Evolutionary conservation across 2,888 invertebrate genomes (phyloP).

Genomic region (Cataglyphis albicans): DNA sequence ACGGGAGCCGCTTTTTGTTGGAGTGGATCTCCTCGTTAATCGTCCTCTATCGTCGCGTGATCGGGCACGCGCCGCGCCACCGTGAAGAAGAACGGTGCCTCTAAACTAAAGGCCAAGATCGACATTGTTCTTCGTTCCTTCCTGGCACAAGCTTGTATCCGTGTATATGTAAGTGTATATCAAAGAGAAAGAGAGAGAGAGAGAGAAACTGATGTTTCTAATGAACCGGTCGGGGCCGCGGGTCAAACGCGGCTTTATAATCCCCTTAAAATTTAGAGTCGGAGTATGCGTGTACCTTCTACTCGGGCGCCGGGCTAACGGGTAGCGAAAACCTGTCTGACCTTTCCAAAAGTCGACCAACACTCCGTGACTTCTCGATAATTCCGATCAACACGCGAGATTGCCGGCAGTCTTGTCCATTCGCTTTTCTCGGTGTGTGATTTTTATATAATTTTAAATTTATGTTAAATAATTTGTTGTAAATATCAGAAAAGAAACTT

Average conservation of each 20-base stretch:
- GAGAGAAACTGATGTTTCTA: slow-evolving; percentile 38
- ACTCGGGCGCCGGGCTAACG: slow-evolving; percentile 63
- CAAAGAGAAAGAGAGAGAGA: not conserved
- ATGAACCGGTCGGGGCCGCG: slow-evolving; percentile 65
- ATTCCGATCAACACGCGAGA: slow-evolving; percentile 76
- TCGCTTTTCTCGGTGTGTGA: not conserved
- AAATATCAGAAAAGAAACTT: not conserved
- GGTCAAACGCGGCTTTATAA: slow-evolving; percentile 65
- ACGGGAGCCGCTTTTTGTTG: slow-evolving; percentile 41
- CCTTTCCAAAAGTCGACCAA: slow-evolving; percentile 67
- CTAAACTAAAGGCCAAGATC: slow-evolving; percentile 17
- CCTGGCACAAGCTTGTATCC: not conserved
- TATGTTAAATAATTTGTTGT: not conserved
- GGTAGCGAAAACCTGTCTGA: slow-evolving; percentile 66
- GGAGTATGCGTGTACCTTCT: slow-evolving; percentile 31
- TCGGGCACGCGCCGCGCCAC: slow-evolving; percentile 64
- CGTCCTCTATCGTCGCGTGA: slow-evolving; percentile 62
- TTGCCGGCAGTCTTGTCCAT: slow-evolving; percentile 68
- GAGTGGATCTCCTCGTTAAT: slow-evolving; percentile 44
- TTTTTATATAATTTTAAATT: slow-evolving; percentile 10
- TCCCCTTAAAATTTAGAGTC: slow-evolving; percentile 61
- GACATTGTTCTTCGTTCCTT: slow-evolving; percentile 74
- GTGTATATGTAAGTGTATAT: not conserved
- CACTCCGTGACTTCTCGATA: slow-evolving; percentile 78
- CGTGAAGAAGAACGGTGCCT: not conserved